These are phyloP conservation scores for Vulpes lagopus DNA, from an alignment of 2,113 vertebrate genomes.

Conservation along the genomic window DNA sequence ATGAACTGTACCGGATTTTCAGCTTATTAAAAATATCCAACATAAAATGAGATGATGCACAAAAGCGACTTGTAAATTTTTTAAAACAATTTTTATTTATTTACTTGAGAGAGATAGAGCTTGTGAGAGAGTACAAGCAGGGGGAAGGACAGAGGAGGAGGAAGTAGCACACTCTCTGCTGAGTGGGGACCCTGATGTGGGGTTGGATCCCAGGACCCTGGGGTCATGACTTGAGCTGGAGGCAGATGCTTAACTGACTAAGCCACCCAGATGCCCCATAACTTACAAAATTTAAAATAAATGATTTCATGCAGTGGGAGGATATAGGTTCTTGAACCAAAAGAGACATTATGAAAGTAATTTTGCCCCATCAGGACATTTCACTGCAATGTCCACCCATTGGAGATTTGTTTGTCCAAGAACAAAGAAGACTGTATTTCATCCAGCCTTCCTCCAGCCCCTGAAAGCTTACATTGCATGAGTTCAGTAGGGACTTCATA, in stretches of 20 bases:
- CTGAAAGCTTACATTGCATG: background rate
- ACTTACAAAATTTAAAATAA: background rate
- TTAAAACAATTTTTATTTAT: background rate
- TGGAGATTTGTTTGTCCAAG: background rate
- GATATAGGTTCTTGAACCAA: background rate
- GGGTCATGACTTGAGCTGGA: too few species aligned
- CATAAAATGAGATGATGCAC: background rate
- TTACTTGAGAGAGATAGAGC: too few species aligned
- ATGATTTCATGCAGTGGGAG: background rate
- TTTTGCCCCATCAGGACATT: background rate
- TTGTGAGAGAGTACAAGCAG: too few species aligned
- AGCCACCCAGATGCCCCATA: too few species aligned
- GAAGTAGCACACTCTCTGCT: too few species aligned
- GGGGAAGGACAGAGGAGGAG: too few species aligned
- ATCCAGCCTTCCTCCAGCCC: background rate
- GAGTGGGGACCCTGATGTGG: too few species aligned
- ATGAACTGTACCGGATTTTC: background rate
- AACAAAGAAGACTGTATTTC: background rate
- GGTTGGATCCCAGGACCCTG: too few species aligned
- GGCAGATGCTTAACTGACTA: too few species aligned
- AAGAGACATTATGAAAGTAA: background rate
- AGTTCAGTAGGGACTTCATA: background rate
- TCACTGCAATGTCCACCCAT: background rate
- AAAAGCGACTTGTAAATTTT: background rate
- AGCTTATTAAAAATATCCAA: background rate